phyloP scores from a whole-genome alignment of 1,140 invertebrate genomes.

The Carcinoscorpius rotundicauda region DNA sequence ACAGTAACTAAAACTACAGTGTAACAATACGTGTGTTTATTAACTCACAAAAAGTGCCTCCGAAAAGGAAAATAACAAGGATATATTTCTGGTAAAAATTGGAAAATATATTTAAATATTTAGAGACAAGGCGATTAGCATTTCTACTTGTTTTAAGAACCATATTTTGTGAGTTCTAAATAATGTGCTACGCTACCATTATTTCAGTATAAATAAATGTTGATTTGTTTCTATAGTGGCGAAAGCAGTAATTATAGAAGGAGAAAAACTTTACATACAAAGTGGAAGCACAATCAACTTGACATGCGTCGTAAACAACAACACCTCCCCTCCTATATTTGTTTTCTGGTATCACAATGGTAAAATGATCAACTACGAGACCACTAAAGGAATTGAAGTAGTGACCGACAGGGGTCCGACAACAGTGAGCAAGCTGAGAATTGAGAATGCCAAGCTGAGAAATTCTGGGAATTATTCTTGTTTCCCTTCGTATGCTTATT shows the following conservation, averaged over 20 bases:
- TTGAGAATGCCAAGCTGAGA: conserved; percentile 65
- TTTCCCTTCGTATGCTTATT: conserved; percentile 68
- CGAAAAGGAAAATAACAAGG: too few species aligned
- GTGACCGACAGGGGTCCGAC: conserved; percentile 80
- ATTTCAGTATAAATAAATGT: too few species aligned
- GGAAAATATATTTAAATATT: too few species aligned
- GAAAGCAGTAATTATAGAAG: conserved; percentile 65
- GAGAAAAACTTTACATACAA: conserved; percentile 67
- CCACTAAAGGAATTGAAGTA: conserved; percentile 45
- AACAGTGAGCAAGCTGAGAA: conserved; percentile 73
- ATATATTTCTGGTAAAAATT: too few species aligned
- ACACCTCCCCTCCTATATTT: conserved; percentile 65
- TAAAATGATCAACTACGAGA: conserved; percentile 60
- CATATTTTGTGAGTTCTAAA: too few species aligned
- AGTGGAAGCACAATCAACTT: conserved; percentile 76
- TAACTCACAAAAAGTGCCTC: too few species aligned
- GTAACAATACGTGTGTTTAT: too few species aligned
- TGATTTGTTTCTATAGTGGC: conserved; percentile 49
- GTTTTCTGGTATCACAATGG: conserved; percentile 68
- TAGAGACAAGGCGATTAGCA: too few species aligned
- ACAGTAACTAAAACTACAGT: too few species aligned
- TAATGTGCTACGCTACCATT: too few species aligned
- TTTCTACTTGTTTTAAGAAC: too few species aligned
- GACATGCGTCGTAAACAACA: conserved; percentile 66
- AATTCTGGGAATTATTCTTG: conserved; percentile 61